Percentiles rank a stretch among this genome's conserved stretches.
Evolutionary conservation across 2,113 vertebrate genomes (phyloP).

Genomic region (Perccottus glenii): DNA sequence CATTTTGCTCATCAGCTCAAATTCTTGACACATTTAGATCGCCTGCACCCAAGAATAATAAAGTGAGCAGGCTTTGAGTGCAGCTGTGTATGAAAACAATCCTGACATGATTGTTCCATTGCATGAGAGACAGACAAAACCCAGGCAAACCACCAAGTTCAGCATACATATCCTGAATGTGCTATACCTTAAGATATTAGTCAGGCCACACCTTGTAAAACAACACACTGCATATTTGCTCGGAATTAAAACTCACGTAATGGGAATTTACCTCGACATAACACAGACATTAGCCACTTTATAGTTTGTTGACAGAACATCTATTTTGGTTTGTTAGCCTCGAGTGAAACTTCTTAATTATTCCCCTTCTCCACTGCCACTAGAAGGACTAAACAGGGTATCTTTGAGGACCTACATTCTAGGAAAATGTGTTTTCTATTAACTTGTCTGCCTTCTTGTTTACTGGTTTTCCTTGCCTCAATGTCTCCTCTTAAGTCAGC

Average conservation of each 20-base stretch:
- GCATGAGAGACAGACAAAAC: conserved; percentile 50
- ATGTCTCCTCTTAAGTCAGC: not conserved
- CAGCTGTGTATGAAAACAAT: conserved; percentile 57
- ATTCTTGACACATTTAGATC: conserved; percentile 63
- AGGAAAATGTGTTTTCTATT: conserved; percentile 41
- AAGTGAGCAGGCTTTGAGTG: conserved; percentile 60
- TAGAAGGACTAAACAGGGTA: not conserved
- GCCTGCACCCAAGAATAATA: conserved; percentile 73
- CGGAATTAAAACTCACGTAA: conserved; percentile 36
- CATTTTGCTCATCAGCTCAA: conserved; percentile 67
- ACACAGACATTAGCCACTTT: conserved; percentile 1
- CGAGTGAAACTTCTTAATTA: conserved; percentile 30
- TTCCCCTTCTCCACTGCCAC: conserved; percentile 3
- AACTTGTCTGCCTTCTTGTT: conserved; percentile 8
- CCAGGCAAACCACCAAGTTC: conserved; percentile 60
- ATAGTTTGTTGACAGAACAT: conserved; percentile 7
- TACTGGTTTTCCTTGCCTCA: conserved; percentile 12
- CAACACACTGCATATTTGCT: conserved; percentile 36
- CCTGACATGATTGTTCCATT: conserved; percentile 56
- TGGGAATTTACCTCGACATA: conserved; percentile 28
- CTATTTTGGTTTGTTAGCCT: conserved; percentile 21
- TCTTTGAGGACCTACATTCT: conserved; percentile 13
- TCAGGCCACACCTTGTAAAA: conserved; percentile 5
- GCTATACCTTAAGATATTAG: conserved; percentile 24
- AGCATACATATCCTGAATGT: conserved; percentile 28